Evolutionary conservation across 2,113 vertebrate genomes (phyloP).

Genomic region (Cryptotis parvus): DNA sequence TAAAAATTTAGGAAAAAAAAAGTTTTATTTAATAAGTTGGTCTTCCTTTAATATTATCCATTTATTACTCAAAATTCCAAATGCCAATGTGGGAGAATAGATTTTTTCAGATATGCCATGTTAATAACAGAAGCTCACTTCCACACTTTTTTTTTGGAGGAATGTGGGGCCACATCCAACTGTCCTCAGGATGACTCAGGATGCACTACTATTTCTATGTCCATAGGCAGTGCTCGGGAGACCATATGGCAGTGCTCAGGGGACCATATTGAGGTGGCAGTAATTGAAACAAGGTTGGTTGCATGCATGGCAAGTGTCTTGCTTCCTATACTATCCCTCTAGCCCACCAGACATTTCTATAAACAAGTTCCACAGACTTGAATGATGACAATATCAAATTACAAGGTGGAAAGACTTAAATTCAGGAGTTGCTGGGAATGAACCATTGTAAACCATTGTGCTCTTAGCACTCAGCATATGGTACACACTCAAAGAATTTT

Average conservation of each 20-base stretch:
- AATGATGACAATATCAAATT: neutral
- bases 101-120: neutral
- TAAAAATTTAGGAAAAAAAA: neutral
- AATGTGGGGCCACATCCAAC: no score
- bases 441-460: neutral
- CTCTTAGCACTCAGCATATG: neutral
- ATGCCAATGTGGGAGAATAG: neutral
- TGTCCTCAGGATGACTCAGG: no score
- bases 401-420: neutral
- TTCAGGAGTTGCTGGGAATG: neutral
- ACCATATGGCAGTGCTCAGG: no score
- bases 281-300: no score
- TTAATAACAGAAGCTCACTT: neutral
- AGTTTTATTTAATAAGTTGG: neutral
- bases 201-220: no score
- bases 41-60: rapidly evolving
- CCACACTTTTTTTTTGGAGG: no score
- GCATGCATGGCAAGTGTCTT: no score
- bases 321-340: no score
- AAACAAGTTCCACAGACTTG: neutral
- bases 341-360: no score
- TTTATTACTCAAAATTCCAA: neutral
- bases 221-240: no score
- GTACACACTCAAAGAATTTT: neutral
- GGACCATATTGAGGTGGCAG: no score